Conservation (phyloP, 2,113 vertebrate genomes). For the Thryonomys swinderianus region DNA sequence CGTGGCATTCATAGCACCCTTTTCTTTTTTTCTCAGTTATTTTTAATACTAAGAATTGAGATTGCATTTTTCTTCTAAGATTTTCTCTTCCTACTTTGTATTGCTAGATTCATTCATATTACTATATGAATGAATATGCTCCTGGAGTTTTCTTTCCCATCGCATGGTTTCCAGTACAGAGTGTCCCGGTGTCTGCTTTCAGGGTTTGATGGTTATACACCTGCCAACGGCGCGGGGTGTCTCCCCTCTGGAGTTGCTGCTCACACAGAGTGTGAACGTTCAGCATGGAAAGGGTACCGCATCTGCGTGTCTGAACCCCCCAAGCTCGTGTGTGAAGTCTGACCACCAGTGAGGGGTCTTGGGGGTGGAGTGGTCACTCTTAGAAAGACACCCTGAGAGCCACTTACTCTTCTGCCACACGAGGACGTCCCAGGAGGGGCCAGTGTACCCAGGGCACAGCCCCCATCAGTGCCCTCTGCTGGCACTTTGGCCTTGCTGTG, state of each 20-base stretch:
- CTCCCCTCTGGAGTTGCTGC: background rate
- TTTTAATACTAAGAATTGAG: background rate
- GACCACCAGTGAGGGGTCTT: background rate
- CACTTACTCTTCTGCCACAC: background rate
- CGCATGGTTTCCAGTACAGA: background rate
- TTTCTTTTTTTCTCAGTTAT: background rate
- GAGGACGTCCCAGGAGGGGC: background rate
- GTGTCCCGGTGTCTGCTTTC: background rate
- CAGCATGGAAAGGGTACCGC: background rate
- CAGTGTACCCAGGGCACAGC: background rate
- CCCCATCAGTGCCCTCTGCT: background rate
- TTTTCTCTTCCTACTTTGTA: background rate
- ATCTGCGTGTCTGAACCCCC: background rate
- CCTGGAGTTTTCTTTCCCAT: background rate
- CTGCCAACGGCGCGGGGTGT: background rate
- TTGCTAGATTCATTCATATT: background rate
- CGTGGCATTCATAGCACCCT: background rate
- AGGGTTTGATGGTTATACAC: background rate
- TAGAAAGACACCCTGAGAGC: background rate
- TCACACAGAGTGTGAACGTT: background rate
- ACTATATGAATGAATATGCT: background rate
- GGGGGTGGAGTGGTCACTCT: background rate
- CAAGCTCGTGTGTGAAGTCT: background rate
- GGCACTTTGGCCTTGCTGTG: background rate
- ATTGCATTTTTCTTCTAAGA: background rate